Evolutionary conservation across 2,888 invertebrate species (phyloP), one percentile per base, ranked within the genome.

Genomic region (Limulus polyphemus): DNA sequence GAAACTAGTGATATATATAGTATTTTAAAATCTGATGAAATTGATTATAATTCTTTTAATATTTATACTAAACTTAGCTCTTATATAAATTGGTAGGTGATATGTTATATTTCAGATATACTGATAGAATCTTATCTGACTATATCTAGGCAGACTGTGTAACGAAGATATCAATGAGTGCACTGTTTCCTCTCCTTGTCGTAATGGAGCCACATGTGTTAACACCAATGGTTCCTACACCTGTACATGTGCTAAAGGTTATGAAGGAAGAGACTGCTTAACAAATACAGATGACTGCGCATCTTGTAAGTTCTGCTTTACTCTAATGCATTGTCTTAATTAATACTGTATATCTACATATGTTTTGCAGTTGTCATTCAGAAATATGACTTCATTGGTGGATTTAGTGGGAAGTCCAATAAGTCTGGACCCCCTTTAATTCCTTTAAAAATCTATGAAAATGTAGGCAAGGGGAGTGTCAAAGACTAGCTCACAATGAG

Each of bases 211-310:
- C 75, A 90, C 90, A 3, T 97, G 97, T 76, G 88, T 88, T 56
- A 95, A 97, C 79, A 86, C 86, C 4, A 81, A 85, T 56, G 94
- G 94, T 11, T 88, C 91, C 9, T 95, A 87, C 79, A 88, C 89
- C n/a, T 98, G 97, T 79, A 90, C 94, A 71, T 98, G 98, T 78
- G 93, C 87, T 0, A 81, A 85, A 64, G 95, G 95, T 0, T 97
- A 91, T 74, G 90, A 92, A 76, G 95, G 95, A 0, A 83, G 86
- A 60, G 91, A 93, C 74, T 95, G 95, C 74, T 87, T 90, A 13
- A 86, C 89, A 69, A 94, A 95, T 73, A 92, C 90, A 1, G 91
- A 95, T 74, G 94, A 95, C 72, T 95, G 94, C 72, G 91, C 91
- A 62, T 82, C 85, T 13, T 86, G 87, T 87, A 74, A 84, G 86